These are phyloP conservation scores for Leptinotarsa lineolata DNA, from an alignment of 1,140 invertebrate genomes.

Conservation along the genomic window DNA sequence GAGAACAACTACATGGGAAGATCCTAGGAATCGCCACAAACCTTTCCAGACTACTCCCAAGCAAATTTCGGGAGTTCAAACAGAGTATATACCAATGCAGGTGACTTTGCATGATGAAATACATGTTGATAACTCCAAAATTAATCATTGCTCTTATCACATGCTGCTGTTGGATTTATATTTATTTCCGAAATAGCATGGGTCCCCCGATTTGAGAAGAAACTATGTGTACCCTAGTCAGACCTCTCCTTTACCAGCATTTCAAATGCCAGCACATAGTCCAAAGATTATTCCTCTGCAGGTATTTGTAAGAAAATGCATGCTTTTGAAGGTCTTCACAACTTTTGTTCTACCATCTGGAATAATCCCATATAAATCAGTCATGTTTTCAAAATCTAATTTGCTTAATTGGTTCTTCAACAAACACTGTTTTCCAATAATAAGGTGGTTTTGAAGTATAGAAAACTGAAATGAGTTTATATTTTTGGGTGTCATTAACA, in stretches of 20 bases:
- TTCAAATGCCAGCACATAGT: conserved; percentile 52
- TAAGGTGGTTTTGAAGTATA: too few relatives aligned
- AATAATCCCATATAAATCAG: too few relatives aligned
- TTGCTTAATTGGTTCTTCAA: too few relatives aligned
- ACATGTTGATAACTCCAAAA: neutral
- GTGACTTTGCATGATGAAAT: conserved; percentile 36
- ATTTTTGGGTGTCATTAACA: too few relatives aligned
- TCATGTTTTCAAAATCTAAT: too few relatives aligned
- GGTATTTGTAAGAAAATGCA: conserved; percentile 39
- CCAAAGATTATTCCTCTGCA: conserved; percentile 47
- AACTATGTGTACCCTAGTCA: conserved; percentile 57
- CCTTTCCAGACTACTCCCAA: conserved; percentile 44
- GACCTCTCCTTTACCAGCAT: conserved; percentile 54
- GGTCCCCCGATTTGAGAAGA: conserved; percentile 55
- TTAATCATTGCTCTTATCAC: conserved; percentile 28
- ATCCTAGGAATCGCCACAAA: conserved; percentile 47
- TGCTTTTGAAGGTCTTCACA: neutral
- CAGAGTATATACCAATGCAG: conserved; percentile 47
- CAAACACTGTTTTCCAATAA: too few relatives aligned
- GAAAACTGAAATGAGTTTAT: too few relatives aligned
- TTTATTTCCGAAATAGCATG: conserved; percentile 45
- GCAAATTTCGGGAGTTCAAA: conserved; percentile 38
- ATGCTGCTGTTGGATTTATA: conserved; percentile 47
- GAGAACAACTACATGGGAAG: conserved; percentile 60
- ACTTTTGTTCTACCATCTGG: too few relatives aligned